Evolutionary conservation across 2,888 invertebrate genomes (phyloP).

Genomic region (Orchesellides sinensis): DNA sequence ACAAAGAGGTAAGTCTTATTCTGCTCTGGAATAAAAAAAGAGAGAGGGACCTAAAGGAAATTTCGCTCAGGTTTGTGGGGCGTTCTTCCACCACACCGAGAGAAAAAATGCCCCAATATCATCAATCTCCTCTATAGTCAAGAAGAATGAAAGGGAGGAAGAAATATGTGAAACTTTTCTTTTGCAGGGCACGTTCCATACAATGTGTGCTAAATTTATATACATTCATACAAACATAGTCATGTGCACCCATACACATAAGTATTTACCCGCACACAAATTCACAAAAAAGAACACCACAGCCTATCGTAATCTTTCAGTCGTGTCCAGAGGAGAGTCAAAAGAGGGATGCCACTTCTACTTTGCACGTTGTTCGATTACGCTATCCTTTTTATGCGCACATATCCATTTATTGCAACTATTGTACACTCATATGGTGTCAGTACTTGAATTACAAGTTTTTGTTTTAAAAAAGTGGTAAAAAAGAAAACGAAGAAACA

Average conservation of each 20-base stretch:
- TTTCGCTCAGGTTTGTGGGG: constrained; percentile 46
- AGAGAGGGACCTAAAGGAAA: constrained; percentile 4
- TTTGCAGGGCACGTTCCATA: constrained; percentile 41
- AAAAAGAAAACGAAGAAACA: too few species aligned
- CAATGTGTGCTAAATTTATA: constrained; percentile 43
- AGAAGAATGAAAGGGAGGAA: constrained; percentile 6
- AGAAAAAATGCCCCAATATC: constrained; percentile 36
- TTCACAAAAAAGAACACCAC: background rate
- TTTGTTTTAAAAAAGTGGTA: too few species aligned
- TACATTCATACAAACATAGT: background rate
- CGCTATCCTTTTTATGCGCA: too few species aligned
- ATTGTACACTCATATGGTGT: too few species aligned
- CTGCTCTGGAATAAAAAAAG: background rate
- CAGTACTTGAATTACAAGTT: too few species aligned
- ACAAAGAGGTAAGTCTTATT: constrained; percentile 11
- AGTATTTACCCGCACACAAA: background rate
- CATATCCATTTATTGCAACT: too few species aligned
- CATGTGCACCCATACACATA: background rate
- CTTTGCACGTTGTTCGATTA: too few species aligned
- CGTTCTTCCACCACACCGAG: constrained; percentile 35
- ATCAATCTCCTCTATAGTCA: constrained; percentile 51
- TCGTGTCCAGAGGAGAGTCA: constrained; percentile 11
- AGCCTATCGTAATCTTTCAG: background rate
- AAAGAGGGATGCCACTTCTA: constrained; percentile 5
- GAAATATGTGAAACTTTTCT: constrained; percentile 56